A percentile compares a stretch with the other conserved stretches of the same genome.
These are phyloP conservation scores for Ammospiza nelsoni DNA, from an alignment of 2,113 vertebrate species.

Conservation along the genomic window DNA sequence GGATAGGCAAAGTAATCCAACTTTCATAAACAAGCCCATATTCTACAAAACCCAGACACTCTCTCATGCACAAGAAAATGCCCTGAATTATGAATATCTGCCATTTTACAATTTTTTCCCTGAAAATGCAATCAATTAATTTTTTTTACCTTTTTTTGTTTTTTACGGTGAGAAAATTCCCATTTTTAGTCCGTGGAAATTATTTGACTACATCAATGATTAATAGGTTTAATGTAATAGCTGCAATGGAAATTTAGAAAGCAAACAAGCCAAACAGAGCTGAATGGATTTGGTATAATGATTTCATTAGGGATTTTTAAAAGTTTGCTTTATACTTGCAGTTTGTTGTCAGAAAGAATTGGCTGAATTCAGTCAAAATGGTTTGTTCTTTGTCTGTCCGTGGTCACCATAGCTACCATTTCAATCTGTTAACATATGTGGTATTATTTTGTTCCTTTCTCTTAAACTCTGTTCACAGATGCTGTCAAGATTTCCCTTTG, in stretches of 20 bases:
- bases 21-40: constrained; percentile 42
- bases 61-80: not conserved
- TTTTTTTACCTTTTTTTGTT: not conserved
- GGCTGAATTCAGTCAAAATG: constrained; percentile 56
- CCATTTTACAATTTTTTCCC: not conserved
- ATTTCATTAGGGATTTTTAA: constrained; percentile 45
- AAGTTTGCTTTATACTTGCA: constrained; percentile 61
- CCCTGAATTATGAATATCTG: constrained; percentile 12
- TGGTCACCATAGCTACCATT: constrained; percentile 76
- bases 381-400: constrained; percentile 61
- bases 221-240: constrained; percentile 37
- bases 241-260: constrained; percentile 28
- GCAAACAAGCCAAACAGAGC: constrained; percentile 16
- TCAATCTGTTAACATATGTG: constrained; percentile 71
- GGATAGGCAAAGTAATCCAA: constrained; percentile 6
- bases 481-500: constrained; percentile 64
- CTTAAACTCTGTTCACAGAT: constrained; percentile 65
- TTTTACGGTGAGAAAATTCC: not conserved
- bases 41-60: constrained; percentile 15
- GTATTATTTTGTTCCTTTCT: constrained; percentile 69
- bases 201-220: constrained; percentile 4
- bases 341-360: constrained; percentile 54
- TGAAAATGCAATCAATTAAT: not conserved
- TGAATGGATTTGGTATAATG: not conserved
- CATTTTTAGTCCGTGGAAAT: not conserved